phyloP scores from a whole-genome alignment of 2,797 vertebrate genomes.

The Thunnus albacares region DNA sequence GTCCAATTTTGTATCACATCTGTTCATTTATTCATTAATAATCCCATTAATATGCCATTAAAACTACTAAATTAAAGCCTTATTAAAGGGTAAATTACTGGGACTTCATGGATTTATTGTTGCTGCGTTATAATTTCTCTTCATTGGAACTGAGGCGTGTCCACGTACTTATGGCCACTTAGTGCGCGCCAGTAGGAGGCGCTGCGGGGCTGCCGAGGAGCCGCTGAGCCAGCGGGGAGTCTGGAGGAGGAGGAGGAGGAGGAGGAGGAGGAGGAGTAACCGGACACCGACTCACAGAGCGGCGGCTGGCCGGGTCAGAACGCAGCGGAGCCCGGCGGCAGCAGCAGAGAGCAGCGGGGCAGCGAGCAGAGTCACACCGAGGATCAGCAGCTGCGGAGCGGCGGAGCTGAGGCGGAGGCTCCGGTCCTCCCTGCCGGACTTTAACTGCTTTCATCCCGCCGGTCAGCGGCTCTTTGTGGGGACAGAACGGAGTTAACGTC shows the following conservation, averaged over 20 bases:
- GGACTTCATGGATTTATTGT: too few species aligned
- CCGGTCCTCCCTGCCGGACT: conserved; percentile 39
- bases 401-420: conserved; percentile 47
- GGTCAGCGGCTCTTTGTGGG: neutral
- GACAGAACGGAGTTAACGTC: conserved; percentile 46
- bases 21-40: too few species aligned
- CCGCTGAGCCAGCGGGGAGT: conserved; percentile 66
- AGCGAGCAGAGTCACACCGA: neutral
- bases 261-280: conserved; percentile 58
- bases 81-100: too few species aligned
- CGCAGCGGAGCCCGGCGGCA: conserved; percentile 38
- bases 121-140: too few species aligned
- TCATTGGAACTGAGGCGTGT: too few species aligned
- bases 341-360: conserved; percentile 33
- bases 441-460: neutral
- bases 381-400: conserved; percentile 13
- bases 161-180: too few species aligned
- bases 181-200: conserved; percentile 59
- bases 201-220: conserved; percentile 73
- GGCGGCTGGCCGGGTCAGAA: conserved; percentile 58
- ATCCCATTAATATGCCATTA: too few species aligned
- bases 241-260: conserved; percentile 15
- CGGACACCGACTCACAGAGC: conserved; percentile 62
- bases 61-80: too few species aligned
- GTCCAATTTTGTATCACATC: too few species aligned